Evolutionary conservation across 2,888 invertebrate species (phyloP).

Genomic region (Ichneumoninae sp.): DNA sequence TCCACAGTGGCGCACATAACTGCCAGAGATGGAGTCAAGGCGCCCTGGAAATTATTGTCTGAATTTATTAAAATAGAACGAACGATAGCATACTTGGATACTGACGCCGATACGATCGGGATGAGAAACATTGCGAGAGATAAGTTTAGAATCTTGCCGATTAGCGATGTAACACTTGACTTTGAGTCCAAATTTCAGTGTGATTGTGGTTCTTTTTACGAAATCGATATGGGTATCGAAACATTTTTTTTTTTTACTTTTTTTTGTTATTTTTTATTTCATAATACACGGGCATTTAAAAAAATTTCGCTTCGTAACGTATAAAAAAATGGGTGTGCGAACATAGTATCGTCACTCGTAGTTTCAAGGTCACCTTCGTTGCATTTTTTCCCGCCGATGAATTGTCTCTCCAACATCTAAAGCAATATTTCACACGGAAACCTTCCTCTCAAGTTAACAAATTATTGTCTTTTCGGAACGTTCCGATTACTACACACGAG

Average conservation of each 20-base stretch:
- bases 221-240: not conserved
- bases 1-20: not conserved
- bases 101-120: not conserved
- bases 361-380: not conserved
- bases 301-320: not conserved
- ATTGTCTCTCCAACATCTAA: not conserved
- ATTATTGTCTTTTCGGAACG: not conserved
- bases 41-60: slow-evolving; percentile 40
- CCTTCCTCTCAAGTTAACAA: not conserved
- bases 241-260: not conserved
- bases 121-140: not conserved
- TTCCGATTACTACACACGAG: not conserved
- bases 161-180: not conserved
- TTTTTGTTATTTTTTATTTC: not conserved
- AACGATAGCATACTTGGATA: not conserved
- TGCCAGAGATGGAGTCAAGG: slow-evolving; percentile 51
- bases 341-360: not conserved
- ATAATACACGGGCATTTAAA: not conserved
- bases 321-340: not conserved
- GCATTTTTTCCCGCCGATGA: no score
- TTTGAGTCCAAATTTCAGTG: not conserved
- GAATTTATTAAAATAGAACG: not conserved
- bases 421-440: not conserved
- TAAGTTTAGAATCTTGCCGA: not conserved
- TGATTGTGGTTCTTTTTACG: not conserved